phyloP scores from a whole-genome alignment of 1,140 invertebrate genomes.

The Bilobella aurantiaca region DNA sequence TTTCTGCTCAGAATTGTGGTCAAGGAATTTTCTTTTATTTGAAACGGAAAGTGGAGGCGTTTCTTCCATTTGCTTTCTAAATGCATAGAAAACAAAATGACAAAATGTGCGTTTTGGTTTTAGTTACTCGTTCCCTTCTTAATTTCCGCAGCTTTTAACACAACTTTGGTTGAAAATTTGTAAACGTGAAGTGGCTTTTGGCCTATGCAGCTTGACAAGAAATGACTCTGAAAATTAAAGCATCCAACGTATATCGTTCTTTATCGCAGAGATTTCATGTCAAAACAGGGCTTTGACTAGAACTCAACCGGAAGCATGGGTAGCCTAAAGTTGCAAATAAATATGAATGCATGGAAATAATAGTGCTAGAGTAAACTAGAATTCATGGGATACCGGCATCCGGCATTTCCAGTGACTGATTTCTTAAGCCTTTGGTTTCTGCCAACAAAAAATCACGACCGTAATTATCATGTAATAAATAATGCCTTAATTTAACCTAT shows the following conservation, averaged over 20 bases:
- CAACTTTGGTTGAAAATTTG: background rate
- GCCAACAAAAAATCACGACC: too few relatives aligned
- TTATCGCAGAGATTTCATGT: slow-evolving; percentile 2
- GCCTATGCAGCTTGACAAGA: too few relatives aligned
- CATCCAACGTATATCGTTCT: background rate
- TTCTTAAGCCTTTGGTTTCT: too few relatives aligned
- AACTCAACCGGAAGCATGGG: background rate
- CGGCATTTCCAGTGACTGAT: too few relatives aligned
- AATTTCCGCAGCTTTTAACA: background rate
- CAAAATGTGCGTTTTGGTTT: background rate
- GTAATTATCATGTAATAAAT: background rate
- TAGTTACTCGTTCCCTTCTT: background rate
- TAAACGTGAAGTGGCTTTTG: too few relatives aligned
- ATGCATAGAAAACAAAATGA: too few relatives aligned
- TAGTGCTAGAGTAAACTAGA: too few relatives aligned
- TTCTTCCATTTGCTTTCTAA: background rate
- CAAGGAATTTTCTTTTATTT: slow-evolving; percentile 2
- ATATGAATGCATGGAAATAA: too few relatives aligned
- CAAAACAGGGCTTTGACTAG: too few relatives aligned
- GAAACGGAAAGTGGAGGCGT: slow-evolving; percentile 1
- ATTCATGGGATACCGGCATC: too few relatives aligned
- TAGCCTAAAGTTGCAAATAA: background rate
- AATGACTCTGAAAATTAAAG: background rate
- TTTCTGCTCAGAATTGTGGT: too few relatives aligned
- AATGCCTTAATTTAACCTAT: background rate